Base-by-base conservation (phyloP, 2,888 invertebrate genomes). In the Halictus ligatus region DNA sequence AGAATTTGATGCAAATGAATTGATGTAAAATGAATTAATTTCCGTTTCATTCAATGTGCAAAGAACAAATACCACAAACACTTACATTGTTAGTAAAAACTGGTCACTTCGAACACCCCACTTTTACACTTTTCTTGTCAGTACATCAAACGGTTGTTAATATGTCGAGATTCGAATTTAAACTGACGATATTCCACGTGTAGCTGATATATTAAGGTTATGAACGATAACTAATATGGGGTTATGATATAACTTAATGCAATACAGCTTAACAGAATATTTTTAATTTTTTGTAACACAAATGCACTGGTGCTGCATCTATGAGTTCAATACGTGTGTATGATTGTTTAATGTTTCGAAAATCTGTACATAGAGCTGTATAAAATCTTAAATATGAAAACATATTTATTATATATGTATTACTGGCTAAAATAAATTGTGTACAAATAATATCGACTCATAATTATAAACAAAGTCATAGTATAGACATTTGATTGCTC, bases 171-270 rank as follows among this genome's bases (percentile, higher is more conserved):
- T 46, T 46, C 46, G 29, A 43, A 35, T 60, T 18, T 29, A 3
- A 60, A 54, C 64, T 50, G 15, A 4, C 58, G 40, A 29, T 21
- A 48, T 21, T 67, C 58, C 83, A 84, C 80, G 78, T 83, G 84
- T 78, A 64, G 58, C 43, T 54, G 71, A 54, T 29, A 76, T 78
- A 71, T 72, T 69, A 81, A 83, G 86, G 88, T 88, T 89, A 89
- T 83, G 83, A 21, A 6, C 25, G 64, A 54, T 73, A 80, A 78
- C 35, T 35, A 35, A 35, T 35, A 35, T 4, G 35, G 35, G 35
- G 35, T 35, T 35, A 35, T 35, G 5, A 35, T 35, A 35, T 35
- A 35, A 35, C 35, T 35, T 35, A 35, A 4, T 5, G 5, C 5
- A 35, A 35, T 35, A 35, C 35, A 35, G 5, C 35, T 35, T 54